phyloP scores from a whole-genome alignment of 2,113 vertebrate genomes.

The Forbesichthys agassizii region DNA sequence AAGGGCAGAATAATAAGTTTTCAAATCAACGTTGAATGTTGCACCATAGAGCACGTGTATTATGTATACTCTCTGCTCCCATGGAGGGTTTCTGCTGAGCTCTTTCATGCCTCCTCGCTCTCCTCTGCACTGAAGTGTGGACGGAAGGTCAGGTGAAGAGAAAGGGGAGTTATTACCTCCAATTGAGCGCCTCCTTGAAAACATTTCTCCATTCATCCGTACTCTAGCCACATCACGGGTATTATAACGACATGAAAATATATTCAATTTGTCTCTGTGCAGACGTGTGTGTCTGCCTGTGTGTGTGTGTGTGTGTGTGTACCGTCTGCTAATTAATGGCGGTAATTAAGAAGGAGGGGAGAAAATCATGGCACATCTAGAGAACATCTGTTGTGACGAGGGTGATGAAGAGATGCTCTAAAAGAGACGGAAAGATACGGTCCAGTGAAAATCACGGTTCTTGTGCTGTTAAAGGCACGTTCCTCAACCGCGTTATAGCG shows the following conservation, averaged over 20 bases:
- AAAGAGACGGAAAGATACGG: background rate
- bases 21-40: constrained; percentile 11
- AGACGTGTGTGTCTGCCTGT: background rate
- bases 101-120: background rate
- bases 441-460: constrained; percentile 1
- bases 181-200: constrained; percentile 22
- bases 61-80: background rate
- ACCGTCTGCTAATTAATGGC: constrained; percentile 69
- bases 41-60: background rate
- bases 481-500: background rate
- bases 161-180: constrained; percentile 9
- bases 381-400: constrained; percentile 62
- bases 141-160: background rate
- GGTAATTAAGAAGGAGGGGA: constrained; percentile 73
- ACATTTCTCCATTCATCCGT: constrained; percentile 1
- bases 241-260: constrained; percentile 1
- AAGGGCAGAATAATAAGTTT: constrained; percentile 2
- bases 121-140: background rate
- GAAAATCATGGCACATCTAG: constrained; percentile 60
- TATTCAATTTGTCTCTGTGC: background rate
- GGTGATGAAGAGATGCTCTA: background rate
- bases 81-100: constrained; percentile 24
- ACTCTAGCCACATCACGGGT: background rate
- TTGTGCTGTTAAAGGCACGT: background rate
- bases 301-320: constrained; percentile 25